phyloP scores from a whole-genome alignment of 1,140 invertebrate species.

The Aphelenchoides besseyi region DNA sequence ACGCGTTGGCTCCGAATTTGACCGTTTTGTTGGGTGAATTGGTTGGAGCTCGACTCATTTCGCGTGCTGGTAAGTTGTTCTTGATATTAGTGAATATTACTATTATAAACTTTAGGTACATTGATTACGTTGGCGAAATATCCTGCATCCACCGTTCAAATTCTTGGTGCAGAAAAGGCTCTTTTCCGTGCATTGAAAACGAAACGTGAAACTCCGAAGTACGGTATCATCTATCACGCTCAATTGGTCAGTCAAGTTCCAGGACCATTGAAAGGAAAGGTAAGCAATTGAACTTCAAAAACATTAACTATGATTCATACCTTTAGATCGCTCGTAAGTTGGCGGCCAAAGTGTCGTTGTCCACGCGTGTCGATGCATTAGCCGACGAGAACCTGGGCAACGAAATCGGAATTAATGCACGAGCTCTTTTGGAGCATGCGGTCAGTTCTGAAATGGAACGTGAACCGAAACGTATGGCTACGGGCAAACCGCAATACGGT shows the following conservation, averaged over 20 bases:
- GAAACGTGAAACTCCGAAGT: constrained; percentile 96
- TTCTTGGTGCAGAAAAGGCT: constrained; percentile 95
- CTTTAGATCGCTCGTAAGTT: constrained; percentile 87
- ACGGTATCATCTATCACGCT: constrained; percentile 96
- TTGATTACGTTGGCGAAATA: constrained; percentile 93
- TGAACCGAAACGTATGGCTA: constrained; percentile 30
- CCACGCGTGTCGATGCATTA: constrained; percentile 88
- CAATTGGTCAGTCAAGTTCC: constrained; percentile 82
- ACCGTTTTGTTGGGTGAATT: constrained; percentile 90
- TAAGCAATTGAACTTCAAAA: constrained; percentile 48
- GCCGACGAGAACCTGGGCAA: constrained; percentile 70
- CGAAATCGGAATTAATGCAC: constrained; percentile 51
- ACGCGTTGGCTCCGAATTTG: constrained; percentile 93
- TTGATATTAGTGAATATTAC: constrained; percentile 12
- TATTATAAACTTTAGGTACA: constrained; percentile 68
- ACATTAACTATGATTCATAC: constrained; percentile 30
- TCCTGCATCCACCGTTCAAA: constrained; percentile 95
- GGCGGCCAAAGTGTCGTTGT: constrained; percentile 87
- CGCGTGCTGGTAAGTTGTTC: constrained; percentile 74
- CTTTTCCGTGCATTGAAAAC: constrained; percentile 92
- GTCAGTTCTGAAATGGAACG: constrained; percentile 54
- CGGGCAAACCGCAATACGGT: constrained; percentile 23
- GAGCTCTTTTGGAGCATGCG: constrained; percentile 52
- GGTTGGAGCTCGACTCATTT: constrained; percentile 88
- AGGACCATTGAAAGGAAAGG: constrained; percentile 83